Evolutionary conservation across 2,113 vertebrate genomes (phyloP).

Genomic region (Morone saxatilis): DNA sequence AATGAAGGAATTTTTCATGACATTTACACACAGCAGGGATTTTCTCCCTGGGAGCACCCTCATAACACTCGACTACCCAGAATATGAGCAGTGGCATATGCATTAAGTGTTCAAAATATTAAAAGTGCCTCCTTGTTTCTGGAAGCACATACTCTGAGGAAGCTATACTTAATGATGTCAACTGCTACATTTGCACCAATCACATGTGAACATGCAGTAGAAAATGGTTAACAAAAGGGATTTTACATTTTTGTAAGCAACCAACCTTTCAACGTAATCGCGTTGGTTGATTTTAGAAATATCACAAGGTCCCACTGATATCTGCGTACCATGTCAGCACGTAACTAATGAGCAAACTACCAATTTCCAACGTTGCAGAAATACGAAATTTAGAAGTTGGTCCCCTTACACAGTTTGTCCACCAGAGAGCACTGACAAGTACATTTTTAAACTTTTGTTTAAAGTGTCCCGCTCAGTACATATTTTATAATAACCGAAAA

Average conservation of each 20-base stretch:
- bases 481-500: background rate
- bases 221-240: background rate
- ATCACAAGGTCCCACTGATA: background rate
- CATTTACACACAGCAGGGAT: conserved; percentile 80
- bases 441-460: background rate
- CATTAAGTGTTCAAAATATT: conserved; percentile 74
- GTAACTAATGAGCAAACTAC: background rate
- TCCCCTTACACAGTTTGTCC: background rate
- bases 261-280: too few relatives aligned
- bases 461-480: background rate
- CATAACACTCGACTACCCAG: conserved; percentile 65
- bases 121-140: conserved; percentile 51
- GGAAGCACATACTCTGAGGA: background rate
- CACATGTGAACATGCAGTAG: background rate
- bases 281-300: background rate
- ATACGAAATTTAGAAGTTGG: background rate
- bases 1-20: conserved; percentile 83
- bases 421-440: conserved; percentile 8
- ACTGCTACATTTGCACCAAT: conserved; percentile 2
- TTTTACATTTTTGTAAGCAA: background rate
- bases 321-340: background rate
- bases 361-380: background rate
- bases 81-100: conserved; percentile 66
- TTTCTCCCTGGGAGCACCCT: conserved; percentile 66
- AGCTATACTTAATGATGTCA: conserved; percentile 4